Evolutionary conservation across 1,140 invertebrate genomes (phyloP).

Genomic region (Oncopodura yosiiana): DNA sequence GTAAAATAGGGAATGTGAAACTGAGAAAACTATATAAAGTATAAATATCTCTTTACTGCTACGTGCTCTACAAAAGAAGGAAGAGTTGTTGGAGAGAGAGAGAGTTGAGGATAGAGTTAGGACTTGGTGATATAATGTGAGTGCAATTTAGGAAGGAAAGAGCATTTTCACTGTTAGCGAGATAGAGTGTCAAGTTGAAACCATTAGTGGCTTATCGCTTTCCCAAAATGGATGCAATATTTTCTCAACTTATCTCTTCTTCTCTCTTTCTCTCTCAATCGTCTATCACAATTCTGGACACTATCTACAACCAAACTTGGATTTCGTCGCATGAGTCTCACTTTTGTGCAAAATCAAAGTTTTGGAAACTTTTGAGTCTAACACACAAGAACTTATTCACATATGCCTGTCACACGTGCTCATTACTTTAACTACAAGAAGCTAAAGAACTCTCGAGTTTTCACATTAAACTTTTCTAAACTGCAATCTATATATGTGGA

Average conservation of each 20-base stretch:
- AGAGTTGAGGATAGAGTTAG: conserved; percentile 24
- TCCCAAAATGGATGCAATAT: conserved; percentile 32
- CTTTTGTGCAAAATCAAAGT: too few relatives aligned
- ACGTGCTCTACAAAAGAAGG: background rate
- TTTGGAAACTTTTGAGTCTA: too few relatives aligned
- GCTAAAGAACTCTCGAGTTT: too few relatives aligned
- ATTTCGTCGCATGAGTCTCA: conserved; percentile 23
- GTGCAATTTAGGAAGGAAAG: conserved; percentile 24
- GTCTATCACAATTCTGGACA: conserved; percentile 28
- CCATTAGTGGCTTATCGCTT: conserved; percentile 35
- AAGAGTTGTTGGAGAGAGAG: conserved; percentile 5
- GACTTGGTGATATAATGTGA: conserved; percentile 26
- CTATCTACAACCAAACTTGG: conserved; percentile 25
- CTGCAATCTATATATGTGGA: too few relatives aligned
- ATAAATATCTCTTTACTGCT: background rate
- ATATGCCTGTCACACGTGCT: too few relatives aligned
- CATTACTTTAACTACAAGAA: too few relatives aligned
- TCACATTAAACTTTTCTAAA: too few relatives aligned
- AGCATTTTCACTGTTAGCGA: conserved; percentile 23
- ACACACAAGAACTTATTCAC: too few relatives aligned
- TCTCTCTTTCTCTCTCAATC: too few relatives aligned
- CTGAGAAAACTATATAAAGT: too few relatives aligned
- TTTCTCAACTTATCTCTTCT: conserved; percentile 30
- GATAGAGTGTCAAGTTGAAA: conserved; percentile 34
- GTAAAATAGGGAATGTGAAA: too few relatives aligned